Percentiles rank a stretch among this genome's conserved stretches.
phyloP scores from a whole-genome alignment of 2,888 invertebrate species.

The Cyclophora albipunctata region DNA sequence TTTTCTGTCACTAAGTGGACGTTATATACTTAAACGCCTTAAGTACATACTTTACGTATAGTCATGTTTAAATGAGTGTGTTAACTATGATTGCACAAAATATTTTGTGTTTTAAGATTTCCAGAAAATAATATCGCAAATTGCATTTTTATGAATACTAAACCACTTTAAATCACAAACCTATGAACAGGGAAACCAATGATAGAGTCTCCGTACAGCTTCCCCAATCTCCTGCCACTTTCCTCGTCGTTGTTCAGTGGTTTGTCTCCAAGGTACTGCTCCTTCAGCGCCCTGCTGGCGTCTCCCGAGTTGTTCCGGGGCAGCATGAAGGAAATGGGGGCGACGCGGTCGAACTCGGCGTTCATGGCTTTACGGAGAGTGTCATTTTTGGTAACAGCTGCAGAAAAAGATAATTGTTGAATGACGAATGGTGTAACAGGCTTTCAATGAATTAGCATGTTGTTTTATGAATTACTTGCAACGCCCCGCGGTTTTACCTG shows the following conservation, averaged over 20 bases:
- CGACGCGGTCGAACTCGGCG: slow-evolving; percentile 76
- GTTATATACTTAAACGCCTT: no score
- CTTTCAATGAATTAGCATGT: not conserved
- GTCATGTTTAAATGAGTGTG: no score
- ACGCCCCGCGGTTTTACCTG: no score
- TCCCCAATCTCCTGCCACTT: slow-evolving; percentile 51
- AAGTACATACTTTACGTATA: no score
- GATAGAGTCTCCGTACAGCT: slow-evolving; percentile 76
- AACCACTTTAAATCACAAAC: slow-evolving; percentile 15
- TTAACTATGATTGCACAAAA: no score
- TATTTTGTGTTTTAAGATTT: no score
- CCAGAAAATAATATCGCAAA: no score
- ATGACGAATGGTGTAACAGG: not conserved
- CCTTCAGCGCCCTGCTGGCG: slow-evolving; percentile 67
- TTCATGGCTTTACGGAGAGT: slow-evolving; percentile 73
- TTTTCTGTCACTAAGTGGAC: no score
- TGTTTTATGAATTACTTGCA: no score
- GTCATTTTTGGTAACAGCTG: slow-evolving; percentile 75
- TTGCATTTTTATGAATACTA: no score
- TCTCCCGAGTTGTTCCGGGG: slow-evolving; percentile 67
- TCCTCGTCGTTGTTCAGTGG: slow-evolving; percentile 48
- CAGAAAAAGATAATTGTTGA: not conserved
- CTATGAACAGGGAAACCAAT: slow-evolving; percentile 76
- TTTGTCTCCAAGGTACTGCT: slow-evolving; percentile 53
- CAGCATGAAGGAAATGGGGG: slow-evolving; percentile 81